Conservation (phyloP, 2,797 vertebrate species). For the Nasua narica region DNA sequence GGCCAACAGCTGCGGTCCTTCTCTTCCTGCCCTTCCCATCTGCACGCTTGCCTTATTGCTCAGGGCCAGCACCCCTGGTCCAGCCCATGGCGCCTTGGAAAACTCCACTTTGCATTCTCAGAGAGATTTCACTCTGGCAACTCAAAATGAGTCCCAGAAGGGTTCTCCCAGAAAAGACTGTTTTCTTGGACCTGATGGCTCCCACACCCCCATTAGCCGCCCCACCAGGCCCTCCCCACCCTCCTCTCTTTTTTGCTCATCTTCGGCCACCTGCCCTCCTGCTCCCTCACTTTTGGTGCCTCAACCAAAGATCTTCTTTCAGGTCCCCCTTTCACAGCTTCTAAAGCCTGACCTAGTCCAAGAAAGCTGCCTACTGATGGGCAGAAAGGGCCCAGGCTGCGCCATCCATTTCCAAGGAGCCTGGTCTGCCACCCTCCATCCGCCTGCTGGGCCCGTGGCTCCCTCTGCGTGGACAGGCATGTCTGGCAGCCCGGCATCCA, state of each 20-base stretch:
- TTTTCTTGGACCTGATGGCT: not conserved
- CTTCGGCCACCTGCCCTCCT: not conserved
- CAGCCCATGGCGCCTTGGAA: not conserved
- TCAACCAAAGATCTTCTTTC: not conserved
- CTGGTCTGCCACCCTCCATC: not conserved
- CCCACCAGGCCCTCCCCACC: accelerated
- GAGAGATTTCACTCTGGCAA: not conserved
- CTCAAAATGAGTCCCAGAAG: not conserved
- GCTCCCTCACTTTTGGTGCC: not conserved
- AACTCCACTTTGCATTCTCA: not conserved
- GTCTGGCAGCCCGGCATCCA: not conserved
- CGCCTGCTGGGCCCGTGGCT: accelerated
- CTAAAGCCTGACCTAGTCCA: not conserved
- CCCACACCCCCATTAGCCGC: not conserved
- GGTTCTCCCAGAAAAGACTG: not conserved
- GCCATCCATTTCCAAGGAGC: accelerated
- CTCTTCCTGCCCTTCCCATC: not conserved
- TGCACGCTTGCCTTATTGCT: not conserved
- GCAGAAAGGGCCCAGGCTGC: not conserved
- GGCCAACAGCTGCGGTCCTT: not conserved
- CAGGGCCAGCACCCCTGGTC: accelerated
- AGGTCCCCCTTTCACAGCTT: not conserved
- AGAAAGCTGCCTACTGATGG: not conserved
- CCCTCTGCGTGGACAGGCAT: not conserved
- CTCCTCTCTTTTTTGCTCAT: too few relatives aligned